Evolutionary conservation across 2,113 vertebrate species (phyloP).

Genomic region (Taurulus bubalis): DNA sequence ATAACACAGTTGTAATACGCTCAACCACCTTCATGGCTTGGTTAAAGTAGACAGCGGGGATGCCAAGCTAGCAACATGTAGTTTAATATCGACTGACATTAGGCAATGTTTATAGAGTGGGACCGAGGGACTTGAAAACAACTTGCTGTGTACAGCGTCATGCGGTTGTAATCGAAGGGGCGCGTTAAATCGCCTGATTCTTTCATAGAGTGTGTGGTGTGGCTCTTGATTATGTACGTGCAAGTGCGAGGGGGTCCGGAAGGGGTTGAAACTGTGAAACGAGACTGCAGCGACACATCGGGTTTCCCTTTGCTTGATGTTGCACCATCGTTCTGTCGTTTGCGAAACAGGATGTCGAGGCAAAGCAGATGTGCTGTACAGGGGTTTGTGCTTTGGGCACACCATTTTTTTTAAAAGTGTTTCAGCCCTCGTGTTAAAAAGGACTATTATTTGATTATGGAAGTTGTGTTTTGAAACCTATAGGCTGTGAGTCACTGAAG

Average conservation of each 20-base stretch:
- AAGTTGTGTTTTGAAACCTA: background rate
- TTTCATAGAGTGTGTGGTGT: background rate
- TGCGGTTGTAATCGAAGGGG: background rate
- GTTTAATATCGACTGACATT: background rate
- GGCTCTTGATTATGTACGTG: background rate
- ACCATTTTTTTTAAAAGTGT: background rate
- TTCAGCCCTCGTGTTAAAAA: background rate
- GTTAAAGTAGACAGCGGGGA: background rate
- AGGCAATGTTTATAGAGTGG: background rate
- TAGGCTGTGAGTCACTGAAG: background rate
- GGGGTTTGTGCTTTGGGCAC: background rate
- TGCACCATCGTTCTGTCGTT: constrained; percentile 67
- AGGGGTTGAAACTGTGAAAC: constrained; percentile 34
- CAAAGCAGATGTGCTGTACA: constrained; percentile 1
- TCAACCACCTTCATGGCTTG: background rate
- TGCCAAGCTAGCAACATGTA: background rate
- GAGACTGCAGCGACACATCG: constrained; percentile 49
- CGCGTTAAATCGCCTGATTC: background rate
- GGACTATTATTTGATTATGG: background rate
- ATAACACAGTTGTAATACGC: background rate
- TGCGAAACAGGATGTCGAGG: constrained; percentile 79
- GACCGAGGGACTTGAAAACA: background rate
- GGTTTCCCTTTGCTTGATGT: constrained; percentile 55
- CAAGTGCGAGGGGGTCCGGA: constrained; percentile 37
- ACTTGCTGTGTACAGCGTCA: rapidly evolving